Conservation (phyloP, 2,113 vertebrate species). For the Pyrgilauda ruficollis region DNA sequence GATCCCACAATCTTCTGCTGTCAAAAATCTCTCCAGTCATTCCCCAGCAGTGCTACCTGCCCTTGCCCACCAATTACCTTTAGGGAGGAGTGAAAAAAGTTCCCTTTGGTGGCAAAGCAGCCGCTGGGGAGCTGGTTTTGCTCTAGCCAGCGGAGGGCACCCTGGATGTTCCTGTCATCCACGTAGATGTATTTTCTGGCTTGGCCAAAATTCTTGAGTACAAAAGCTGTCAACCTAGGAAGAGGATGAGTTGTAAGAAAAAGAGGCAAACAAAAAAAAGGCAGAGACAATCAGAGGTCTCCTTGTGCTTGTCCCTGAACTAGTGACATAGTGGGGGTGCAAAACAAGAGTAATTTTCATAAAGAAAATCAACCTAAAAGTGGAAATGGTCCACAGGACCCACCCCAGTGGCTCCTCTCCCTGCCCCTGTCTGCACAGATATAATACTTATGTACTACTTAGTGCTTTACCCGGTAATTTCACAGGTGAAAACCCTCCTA, state of each 20-base stretch:
- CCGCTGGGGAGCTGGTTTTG: constrained; percentile 70
- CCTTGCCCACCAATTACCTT: constrained; percentile 72
- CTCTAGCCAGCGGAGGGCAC: constrained; percentile 75
- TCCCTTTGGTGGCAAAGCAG: constrained; percentile 79
- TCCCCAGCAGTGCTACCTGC: background rate
- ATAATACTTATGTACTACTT: background rate
- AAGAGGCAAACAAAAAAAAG: background rate
- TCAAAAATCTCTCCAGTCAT: background rate
- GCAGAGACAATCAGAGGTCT: background rate
- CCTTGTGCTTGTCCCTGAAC: background rate
- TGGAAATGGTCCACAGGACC: background rate
- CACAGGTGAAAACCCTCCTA: background rate
- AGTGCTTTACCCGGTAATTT: background rate
- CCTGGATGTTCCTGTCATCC: constrained; percentile 65
- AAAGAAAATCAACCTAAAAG: background rate
- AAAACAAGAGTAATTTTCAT: background rate
- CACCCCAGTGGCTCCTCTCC: background rate
- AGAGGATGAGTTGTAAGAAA: background rate
- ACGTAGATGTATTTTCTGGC: constrained; percentile 77
- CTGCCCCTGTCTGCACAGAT: background rate
- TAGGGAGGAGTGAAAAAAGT: constrained; percentile 75
- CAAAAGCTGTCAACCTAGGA: constrained; percentile 85
- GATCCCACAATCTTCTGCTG: background rate
- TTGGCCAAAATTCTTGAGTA: constrained; percentile 82
- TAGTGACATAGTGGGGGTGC: background rate